Percentiles rank a stretch among this genome's conserved stretches.
Conservation (phyloP, 2,888 invertebrate species). For the Dryomyza anilis region DNA sequence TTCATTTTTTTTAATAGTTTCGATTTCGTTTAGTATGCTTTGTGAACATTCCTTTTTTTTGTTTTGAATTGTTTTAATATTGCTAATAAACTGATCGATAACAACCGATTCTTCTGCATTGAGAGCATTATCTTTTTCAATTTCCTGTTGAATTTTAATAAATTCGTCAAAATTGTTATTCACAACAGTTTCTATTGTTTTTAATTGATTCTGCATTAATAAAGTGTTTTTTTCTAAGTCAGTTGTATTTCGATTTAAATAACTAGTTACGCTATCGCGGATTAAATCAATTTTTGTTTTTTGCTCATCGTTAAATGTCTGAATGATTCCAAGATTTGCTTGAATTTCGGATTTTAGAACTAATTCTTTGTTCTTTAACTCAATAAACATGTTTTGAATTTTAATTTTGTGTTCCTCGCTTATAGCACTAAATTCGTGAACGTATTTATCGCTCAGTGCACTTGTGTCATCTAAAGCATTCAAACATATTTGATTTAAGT, state of each 20-base stretch:
- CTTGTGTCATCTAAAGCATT: slow-evolving; percentile 40
- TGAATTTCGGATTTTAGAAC: slow-evolving; percentile 43
- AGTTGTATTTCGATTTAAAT: slow-evolving; percentile 35
- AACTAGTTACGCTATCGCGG: slow-evolving; percentile 40
- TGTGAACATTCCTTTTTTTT: slow-evolving; percentile 13
- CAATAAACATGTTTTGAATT: slow-evolving; percentile 41
- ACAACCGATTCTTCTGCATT: slow-evolving; percentile 42
- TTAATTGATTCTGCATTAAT: slow-evolving; percentile 40
- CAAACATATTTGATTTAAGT: slow-evolving; percentile 42
- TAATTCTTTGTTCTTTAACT: slow-evolving; percentile 42
- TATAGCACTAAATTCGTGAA: slow-evolving; percentile 34
- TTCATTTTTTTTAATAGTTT: slow-evolving; percentile 24
- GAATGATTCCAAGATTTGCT: slow-evolving; percentile 41
- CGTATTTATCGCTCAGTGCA: slow-evolving; percentile 41
- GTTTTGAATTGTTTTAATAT: slow-evolving; percentile 59
- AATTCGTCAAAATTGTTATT: slow-evolving; percentile 37
- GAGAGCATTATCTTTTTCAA: slow-evolving; percentile 40
- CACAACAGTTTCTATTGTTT: slow-evolving; percentile 27
- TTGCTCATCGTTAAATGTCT: slow-evolving; percentile 45
- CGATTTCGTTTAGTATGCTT: slow-evolving; percentile 24
- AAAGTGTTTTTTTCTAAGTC: slow-evolving; percentile 39
- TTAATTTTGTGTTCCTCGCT: slow-evolving; percentile 41
- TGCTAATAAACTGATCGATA: slow-evolving; percentile 48
- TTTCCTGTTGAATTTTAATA: slow-evolving; percentile 37
- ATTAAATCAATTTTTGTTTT: slow-evolving; percentile 41